These are phyloP conservation scores for Microctonus brassicae DNA, from an alignment of 2,888 invertebrate genomes.

Conservation along the genomic window DNA sequence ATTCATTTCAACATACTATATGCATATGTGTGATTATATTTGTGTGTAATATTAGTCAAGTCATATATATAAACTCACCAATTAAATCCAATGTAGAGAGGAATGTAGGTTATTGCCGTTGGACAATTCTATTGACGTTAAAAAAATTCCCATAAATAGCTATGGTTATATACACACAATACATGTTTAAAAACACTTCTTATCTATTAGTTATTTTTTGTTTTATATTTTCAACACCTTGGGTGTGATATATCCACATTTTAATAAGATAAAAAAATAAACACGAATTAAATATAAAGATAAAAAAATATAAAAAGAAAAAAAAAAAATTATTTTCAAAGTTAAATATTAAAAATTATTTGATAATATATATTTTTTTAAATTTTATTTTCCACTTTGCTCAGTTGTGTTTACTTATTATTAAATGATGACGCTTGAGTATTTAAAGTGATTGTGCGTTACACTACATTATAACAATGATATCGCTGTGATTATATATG, in stretches of 20 bases:
- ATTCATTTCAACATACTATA: conserved; percentile 11
- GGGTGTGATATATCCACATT: background rate
- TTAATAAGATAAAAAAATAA: background rate
- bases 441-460: conserved; percentile 15
- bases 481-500: too few relatives aligned
- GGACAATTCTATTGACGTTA: conserved; percentile 31
- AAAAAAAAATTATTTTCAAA: too few relatives aligned
- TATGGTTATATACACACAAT: too few relatives aligned
- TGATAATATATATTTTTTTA: background rate
- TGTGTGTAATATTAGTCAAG: conserved; percentile 10
- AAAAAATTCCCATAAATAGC: background rate
- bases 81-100: conserved; percentile 36
- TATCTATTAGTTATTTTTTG: background rate
- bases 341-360: background rate
- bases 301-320: background rate
- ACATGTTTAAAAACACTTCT: too few relatives aligned
- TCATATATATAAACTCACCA: conserved; percentile 31
- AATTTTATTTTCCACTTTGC: background rate
- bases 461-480: conserved; percentile 24
- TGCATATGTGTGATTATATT: background rate
- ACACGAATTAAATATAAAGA: background rate
- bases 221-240: conserved; percentile 2
- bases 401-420: background rate
- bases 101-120: conserved; percentile 33
- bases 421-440: too few relatives aligned